Evolutionary conservation across 1,140 invertebrate species (phyloP).

Genomic region (Meloidogyne floridensis): DNA sequence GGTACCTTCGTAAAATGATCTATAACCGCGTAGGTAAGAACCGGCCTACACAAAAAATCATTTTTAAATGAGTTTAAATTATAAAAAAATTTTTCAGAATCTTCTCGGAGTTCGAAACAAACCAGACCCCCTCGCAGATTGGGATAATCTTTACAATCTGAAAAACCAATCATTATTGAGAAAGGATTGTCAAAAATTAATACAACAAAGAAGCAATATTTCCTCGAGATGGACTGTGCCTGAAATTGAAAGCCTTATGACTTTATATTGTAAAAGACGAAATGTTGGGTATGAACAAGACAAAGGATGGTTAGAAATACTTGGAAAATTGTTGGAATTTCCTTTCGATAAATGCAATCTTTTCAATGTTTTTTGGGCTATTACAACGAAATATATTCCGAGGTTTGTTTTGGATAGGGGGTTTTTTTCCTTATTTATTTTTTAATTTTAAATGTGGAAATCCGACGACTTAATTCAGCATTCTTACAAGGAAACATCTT

Average conservation of each 20-base stretch:
- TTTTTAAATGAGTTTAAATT: background rate
- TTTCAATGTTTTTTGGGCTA: constrained; percentile 90
- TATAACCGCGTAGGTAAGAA: too few relatives aligned
- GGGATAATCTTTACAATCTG: constrained; percentile 94
- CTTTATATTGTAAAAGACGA: constrained; percentile 88
- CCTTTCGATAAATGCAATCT: constrained; percentile 82
- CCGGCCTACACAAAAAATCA: too few relatives aligned
- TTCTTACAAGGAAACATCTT: too few relatives aligned
- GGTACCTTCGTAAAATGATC: too few relatives aligned
- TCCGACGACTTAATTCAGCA: too few relatives aligned
- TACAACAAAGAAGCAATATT: constrained; percentile 68
- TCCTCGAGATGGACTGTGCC: constrained; percentile 34
- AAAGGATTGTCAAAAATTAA: constrained; percentile 85
- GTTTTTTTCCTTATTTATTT: too few relatives aligned
- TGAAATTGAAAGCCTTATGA: constrained; percentile 77
- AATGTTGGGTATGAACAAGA: constrained; percentile 76
- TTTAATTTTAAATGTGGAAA: too few relatives aligned
- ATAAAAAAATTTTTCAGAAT: constrained; percentile 37
- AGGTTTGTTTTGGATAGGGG: constrained; percentile 67
- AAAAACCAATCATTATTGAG: constrained; percentile 84
- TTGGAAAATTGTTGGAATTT: constrained; percentile 83
- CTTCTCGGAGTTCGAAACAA: constrained; percentile 62
- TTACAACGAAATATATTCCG: constrained; percentile 86
- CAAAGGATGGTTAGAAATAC: constrained; percentile 89
- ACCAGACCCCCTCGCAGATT: constrained; percentile 68